A percentile compares a stretch with the other conserved stretches of the same genome.
These are phyloP conservation scores for Pseudorhiza aurosa DNA, from an alignment of 30 jellyfish, hydroid and myxozoan genomes.

Conservation along the genomic window DNA sequence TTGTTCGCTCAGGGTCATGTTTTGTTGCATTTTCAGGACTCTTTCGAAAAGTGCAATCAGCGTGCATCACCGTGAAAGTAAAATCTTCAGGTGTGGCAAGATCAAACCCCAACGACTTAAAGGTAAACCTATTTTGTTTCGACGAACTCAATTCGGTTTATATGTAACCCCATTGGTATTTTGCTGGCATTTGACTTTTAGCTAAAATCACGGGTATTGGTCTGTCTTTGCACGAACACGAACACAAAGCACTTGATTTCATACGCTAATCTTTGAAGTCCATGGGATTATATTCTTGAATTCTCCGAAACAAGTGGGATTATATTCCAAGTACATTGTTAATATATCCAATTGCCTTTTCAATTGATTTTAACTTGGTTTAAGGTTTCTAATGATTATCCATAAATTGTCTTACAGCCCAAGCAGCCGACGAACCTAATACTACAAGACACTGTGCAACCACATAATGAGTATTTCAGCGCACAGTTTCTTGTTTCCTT, in stretches of 20 bases:
- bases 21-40: conserved; percentile 25
- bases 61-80: conserved; percentile 56
- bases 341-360: no score
- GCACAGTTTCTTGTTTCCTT: conserved; percentile 82
- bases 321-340: no score
- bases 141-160: not conserved
- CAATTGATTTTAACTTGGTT: no score
- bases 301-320: no score
- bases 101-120: conserved; percentile 29
- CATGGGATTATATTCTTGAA: no score
- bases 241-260: no score
- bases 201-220: no score
- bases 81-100: conserved; percentile 52
- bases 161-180: not conserved
- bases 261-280: no score
- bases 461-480: conserved; percentile 81
- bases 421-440: conserved; percentile 57
- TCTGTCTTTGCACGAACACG: no score
- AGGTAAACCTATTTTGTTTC: conserved; percentile 27
- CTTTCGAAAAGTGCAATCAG: conserved; percentile 55
- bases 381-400: no score
- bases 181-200: no score
- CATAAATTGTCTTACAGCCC: conserved; percentile 55
- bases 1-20: no score
- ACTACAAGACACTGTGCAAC: conserved; percentile 68